Conservation (phyloP, 2,888 invertebrate genomes). For the Caenorhabditis afra region DNA sequence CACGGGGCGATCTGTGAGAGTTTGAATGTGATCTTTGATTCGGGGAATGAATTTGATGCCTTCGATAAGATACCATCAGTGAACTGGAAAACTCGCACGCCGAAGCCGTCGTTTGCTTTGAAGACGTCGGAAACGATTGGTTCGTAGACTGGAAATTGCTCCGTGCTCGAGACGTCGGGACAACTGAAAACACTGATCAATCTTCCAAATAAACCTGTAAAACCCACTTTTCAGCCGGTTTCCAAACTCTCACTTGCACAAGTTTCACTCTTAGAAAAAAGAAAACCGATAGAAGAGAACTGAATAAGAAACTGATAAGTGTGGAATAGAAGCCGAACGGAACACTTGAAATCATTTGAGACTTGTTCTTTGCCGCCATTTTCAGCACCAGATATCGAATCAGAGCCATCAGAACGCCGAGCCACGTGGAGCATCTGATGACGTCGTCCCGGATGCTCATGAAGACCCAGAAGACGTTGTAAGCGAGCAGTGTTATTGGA, state of each 20-base stretch:
- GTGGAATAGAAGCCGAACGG: background rate
- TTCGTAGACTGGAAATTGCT: background rate
- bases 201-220: background rate
- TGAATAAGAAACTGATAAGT: background rate
- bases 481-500: background rate
- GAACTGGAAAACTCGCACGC: conserved; percentile 1
- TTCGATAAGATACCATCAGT: background rate
- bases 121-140: background rate
- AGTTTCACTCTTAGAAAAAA: conserved; percentile 3
- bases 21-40: too few relatives aligned
- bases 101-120: background rate
- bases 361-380: background rate
- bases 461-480: conserved; percentile 8
- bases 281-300: background rate
- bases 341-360: background rate
- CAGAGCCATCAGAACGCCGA: conserved; percentile 25
- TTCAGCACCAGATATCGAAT: conserved; percentile 13
- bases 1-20: background rate
- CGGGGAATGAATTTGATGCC: too few relatives aligned
- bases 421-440: conserved; percentile 19
- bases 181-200: too few relatives aligned
- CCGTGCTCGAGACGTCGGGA: background rate
- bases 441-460: conserved; percentile 7
- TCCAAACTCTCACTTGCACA: conserved; percentile 6
- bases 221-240: conserved; percentile 1